phyloP scores from a whole-genome alignment of 2,113 vertebrate species.

The Vulpes vulpes region DNA sequence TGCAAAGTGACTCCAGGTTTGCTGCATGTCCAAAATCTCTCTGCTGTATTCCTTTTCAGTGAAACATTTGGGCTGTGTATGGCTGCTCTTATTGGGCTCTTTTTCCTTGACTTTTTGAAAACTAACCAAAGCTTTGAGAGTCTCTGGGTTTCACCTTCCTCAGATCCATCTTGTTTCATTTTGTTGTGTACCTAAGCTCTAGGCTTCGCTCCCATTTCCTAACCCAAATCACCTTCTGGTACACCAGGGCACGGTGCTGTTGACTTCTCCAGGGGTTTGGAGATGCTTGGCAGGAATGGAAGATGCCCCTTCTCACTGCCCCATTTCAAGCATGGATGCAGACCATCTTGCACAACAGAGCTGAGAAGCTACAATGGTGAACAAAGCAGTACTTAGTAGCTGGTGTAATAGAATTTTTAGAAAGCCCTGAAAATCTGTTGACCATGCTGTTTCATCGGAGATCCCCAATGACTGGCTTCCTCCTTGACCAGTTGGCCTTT shows the following conservation, averaged over 20 bases:
- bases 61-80: rapidly evolving
- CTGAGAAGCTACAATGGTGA: no score
- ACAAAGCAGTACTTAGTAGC: not conserved
- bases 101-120: not conserved
- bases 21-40: not conserved
- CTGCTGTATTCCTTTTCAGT: rapidly evolving
- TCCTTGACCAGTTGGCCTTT: rapidly evolving
- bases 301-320: not conserved
- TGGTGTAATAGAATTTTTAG: not conserved
- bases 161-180: no score
- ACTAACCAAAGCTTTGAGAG: not conserved
- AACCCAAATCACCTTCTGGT: rapidly evolving
- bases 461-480: not conserved
- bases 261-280: no score
- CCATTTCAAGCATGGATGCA: rapidly evolving
- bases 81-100: rapidly evolving
- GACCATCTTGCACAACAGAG: no score
- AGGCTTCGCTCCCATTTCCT: not conserved
- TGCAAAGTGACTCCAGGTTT: rapidly evolving
- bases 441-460: not conserved
- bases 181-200: rapidly evolving
- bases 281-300: not conserved
- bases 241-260: not conserved
- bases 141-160: rapidly evolving
- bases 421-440: not conserved